These are phyloP conservation scores for Nannospalax galili DNA, from an alignment of 2,113 vertebrate genomes.

Conservation along the genomic window DNA sequence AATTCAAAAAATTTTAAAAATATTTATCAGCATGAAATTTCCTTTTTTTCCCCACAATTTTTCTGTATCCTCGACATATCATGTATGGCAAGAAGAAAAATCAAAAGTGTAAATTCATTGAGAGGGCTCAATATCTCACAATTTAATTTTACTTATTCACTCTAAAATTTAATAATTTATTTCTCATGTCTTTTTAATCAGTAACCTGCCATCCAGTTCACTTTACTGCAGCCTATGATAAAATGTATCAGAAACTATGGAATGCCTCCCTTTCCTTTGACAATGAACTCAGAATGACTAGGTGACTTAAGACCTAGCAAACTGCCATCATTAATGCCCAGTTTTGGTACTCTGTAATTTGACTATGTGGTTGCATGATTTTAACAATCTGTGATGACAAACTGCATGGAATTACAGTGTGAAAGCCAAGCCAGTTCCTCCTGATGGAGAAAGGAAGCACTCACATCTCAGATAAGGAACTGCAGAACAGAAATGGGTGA, in stretches of 20 bases:
- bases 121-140: background rate
- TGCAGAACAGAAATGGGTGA: slow-evolving; percentile 35
- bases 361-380: background rate
- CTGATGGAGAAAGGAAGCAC: background rate
- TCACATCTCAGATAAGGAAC: slow-evolving; percentile 38
- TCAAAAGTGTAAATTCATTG: background rate
- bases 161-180: background rate
- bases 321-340: background rate
- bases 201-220: background rate
- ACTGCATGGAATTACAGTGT: background rate
- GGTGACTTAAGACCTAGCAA: background rate
- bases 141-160: background rate
- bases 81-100: background rate
- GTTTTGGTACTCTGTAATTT: slow-evolving; percentile 9
- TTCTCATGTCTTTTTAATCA: slow-evolving; percentile 1
- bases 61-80: background rate
- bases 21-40: slow-evolving; percentile 41
- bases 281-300: background rate
- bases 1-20: slow-evolving; percentile 48
- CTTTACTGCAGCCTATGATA: background rate
- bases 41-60: background rate
- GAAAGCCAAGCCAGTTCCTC: slow-evolving; percentile 3
- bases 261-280: background rate
- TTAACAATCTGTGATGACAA: background rate
- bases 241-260: background rate